Evolutionary conservation across 2,888 invertebrate species (phyloP).

Genomic region (Deilephila elpenor): DNA sequence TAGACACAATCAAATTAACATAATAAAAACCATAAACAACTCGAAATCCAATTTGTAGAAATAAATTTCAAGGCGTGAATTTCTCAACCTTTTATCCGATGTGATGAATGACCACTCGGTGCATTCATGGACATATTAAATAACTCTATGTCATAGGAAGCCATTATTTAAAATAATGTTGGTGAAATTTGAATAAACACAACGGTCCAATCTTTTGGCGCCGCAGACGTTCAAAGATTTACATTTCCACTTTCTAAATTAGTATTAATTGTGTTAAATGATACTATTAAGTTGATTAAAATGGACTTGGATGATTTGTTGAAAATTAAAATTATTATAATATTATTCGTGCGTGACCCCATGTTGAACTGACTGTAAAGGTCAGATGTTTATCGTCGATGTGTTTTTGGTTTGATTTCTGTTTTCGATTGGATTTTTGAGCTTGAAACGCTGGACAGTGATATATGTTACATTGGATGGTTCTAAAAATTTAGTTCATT

Average conservation of each 20-base stretch:
- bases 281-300: conserved; percentile 28
- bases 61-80: neutral
- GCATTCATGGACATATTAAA: conserved; percentile 13
- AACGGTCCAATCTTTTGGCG: conserved; percentile 6
- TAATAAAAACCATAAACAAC: conserved; percentile 8
- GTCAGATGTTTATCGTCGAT: conserved; percentile 31
- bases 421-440: neutral
- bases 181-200: conserved; percentile 21
- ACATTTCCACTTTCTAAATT: conserved; percentile 30
- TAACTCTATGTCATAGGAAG: conserved; percentile 23
- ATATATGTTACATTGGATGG: neutral
- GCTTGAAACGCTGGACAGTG: neutral
- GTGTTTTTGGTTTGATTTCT: neutral
- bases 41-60: neutral
- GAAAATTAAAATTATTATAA: conserved; percentile 13
- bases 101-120: conserved; percentile 7
- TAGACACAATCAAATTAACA: neutral
- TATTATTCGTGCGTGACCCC: neutral
- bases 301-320: conserved; percentile 16
- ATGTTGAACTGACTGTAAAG: conserved; percentile 32
- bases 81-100: conserved; percentile 2
- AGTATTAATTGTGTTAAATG: conserved; percentile 27
- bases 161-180: conserved; percentile 18
- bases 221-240: conserved; percentile 15
- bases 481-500: no score